Base-by-base conservation (phyloP, 37 sponge, comb jelly and placozoan species). In the Geodia barretti region DNA sequence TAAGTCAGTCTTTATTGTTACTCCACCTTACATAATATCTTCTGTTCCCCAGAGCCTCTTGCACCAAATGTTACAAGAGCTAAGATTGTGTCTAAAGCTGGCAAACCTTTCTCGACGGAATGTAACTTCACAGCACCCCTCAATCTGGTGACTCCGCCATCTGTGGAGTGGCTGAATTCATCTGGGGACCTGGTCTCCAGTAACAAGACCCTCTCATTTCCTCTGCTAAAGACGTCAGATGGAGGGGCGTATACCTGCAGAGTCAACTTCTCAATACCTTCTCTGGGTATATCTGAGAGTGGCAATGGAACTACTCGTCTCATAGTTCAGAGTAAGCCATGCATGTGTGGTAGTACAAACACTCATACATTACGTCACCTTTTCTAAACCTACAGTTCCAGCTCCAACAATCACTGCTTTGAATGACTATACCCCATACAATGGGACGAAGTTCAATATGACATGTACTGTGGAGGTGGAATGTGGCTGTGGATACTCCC, bases 181-280 rank as follows among this genome's bases (percentile, higher is more conserved):
- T 28, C 35, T 34, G 68, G 39, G 21, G 74, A n/a, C n/a, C n/a
- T 39, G 9, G 43, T 20, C 2, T 5, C 39, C 1, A 43, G 28
- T 19, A 69, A 33, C 43, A 26, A 41, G 11, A 39, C 24, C 8
- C 66, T 83, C 21, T 47, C 28, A 2, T 84, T 84, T 41, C 38
- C 21, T 37, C 61, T 69, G 26, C 71, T 84, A 0, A 39, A 41
- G 0, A 70, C 84, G 29, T 76, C 84, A 29, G 77, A 84, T 68
- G 84, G 70, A 70, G 84, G 70, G 20, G 68, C 60, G 77, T 84
- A 84, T 70, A 76, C 19, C 60, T 84, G 84, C 24, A 39, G 21
- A 36, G 84, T 76, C 62, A 76, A 4, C 23, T 59, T 77, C 21
- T 25, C 34, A 19, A 25, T 84, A 9, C 70, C 75, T 24, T 3